These are phyloP conservation scores for Phymanthus crucifer DNA, from an alignment of 92 coral and sea anemone species.

Conservation along the genomic window DNA sequence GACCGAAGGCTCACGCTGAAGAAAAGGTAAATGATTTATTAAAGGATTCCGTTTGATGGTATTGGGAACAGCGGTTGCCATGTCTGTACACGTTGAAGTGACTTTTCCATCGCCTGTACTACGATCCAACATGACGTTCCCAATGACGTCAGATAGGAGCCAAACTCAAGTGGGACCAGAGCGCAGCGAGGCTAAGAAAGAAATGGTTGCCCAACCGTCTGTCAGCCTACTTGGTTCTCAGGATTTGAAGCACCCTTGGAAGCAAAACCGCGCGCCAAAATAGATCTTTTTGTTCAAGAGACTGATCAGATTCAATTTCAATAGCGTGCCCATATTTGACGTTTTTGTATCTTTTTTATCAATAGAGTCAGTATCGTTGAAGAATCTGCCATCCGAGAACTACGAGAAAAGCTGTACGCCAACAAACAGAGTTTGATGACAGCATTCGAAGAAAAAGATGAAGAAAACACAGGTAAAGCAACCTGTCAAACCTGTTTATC, in stretches of 20 bases:
- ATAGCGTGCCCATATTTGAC: background rate
- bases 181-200: too few species aligned
- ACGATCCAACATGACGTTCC: too few species aligned
- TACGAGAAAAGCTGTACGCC: conserved; percentile 78
- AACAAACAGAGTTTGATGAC: conserved; percentile 74
- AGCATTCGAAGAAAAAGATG: conserved; percentile 78
- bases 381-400: conserved; percentile 86
- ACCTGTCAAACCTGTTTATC: background rate
- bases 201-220: too few species aligned
- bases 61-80: too few species aligned
- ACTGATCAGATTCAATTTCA: background rate
- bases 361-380: conserved; percentile 89
- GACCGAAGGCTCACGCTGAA: conserved; percentile 79
- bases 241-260: background rate
- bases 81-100: too few species aligned
- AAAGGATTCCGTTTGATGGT: too few species aligned
- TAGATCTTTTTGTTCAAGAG: background rate
- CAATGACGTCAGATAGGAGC: too few species aligned
- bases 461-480: conserved; percentile 69
- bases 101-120: too few species aligned
- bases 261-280: background rate
- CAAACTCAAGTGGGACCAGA: too few species aligned
- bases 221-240: too few species aligned
- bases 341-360: background rate
- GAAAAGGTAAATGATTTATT: conserved; percentile 52